Base-by-base conservation (phyloP, 2,888 invertebrate genomes). In the Blastobasis adustella region DNA sequence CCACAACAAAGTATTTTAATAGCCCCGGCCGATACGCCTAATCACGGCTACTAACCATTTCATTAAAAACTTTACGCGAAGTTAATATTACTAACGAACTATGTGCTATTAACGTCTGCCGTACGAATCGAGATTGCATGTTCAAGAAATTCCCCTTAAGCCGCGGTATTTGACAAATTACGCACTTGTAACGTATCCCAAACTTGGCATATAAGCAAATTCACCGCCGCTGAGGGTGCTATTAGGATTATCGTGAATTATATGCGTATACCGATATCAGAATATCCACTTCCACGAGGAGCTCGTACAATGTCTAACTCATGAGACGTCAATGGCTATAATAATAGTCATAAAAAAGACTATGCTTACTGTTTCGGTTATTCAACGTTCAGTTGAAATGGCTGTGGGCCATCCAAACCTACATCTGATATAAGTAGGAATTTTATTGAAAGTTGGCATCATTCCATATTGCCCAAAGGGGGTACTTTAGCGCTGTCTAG, bases 371-470 rank as follows among this genome's bases (percentile, higher is more conserved):
- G 54, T 63, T 65, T 57, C 50, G 53, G 55, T 54, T 61, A 59
- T 66, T 63, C 59, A 60, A 58, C 57, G 59, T 67, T 66, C 58
- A 63, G 58, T 65, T 66, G 59, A 55, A 63, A 54, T 58, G 55
- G 56, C 59, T 59, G 53, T 60, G 57, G 62, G 54, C 58, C 61
- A 60, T 65, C 61, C 57, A 65, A 58, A 61, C 51, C 54, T 62
- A 61, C 47, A 45, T 47, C 23, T 8, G 10, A 54, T 46, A 55
- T 57, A 55, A 61, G 53, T 57, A 56, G 60, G 65, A 60, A 67
- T 69, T 66, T 69, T 71, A 73, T 70, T 70, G 66, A 71, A 67
- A 69, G 58, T 80, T 80, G 78, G 82, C 80, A 74, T 64, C 60
- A 65, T 65, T 80, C 78, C 79, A 79, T 69, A 66, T 64, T 62